A percentile compares a stretch with the other conserved stretches of the same genome.
phyloP scores from a whole-genome alignment of 2,113 vertebrate genomes.

The Sturnira hondurensis region DNA sequence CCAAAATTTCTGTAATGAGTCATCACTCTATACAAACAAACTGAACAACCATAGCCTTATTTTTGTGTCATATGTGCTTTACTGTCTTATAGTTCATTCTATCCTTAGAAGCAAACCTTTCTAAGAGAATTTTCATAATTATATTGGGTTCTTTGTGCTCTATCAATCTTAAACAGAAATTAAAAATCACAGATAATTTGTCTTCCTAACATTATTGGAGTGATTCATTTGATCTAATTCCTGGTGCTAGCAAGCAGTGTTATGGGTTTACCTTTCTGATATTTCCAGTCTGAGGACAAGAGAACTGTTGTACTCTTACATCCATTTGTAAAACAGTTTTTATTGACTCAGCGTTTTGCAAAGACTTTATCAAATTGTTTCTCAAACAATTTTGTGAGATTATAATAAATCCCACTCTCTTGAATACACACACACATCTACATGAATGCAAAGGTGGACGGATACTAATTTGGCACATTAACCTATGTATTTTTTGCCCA shows the following conservation, averaged over 20 bases:
- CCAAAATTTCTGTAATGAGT: not conserved
- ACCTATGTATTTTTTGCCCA: not conserved
- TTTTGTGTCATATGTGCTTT: not conserved
- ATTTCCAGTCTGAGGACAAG: not conserved
- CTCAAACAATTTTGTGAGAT: slow-evolving; percentile 14
- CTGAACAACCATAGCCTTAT: not conserved
- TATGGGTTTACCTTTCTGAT: not conserved
- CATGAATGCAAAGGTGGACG: not conserved
- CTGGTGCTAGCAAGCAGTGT: not conserved
- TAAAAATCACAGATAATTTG: not conserved
- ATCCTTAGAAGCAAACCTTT: slow-evolving; percentile 8
- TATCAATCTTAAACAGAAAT: slow-evolving; percentile 21
- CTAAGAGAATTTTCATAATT: not conserved
- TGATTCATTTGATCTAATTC: not conserved
- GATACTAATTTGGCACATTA: not conserved
- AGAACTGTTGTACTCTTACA: not conserved
- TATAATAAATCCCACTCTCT: not conserved
- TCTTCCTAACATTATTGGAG: not conserved
- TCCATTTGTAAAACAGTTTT: not conserved
- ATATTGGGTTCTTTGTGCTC: not conserved
- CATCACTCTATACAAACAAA: not conserved
- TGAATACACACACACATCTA: not conserved
- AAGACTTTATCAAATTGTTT: slow-evolving; percentile 37
- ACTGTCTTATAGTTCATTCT: not conserved
- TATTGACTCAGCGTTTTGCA: slow-evolving; percentile 15